Base-by-base conservation (phyloP, 2,113 vertebrate species). In the Perognathus longimembris region DNA sequence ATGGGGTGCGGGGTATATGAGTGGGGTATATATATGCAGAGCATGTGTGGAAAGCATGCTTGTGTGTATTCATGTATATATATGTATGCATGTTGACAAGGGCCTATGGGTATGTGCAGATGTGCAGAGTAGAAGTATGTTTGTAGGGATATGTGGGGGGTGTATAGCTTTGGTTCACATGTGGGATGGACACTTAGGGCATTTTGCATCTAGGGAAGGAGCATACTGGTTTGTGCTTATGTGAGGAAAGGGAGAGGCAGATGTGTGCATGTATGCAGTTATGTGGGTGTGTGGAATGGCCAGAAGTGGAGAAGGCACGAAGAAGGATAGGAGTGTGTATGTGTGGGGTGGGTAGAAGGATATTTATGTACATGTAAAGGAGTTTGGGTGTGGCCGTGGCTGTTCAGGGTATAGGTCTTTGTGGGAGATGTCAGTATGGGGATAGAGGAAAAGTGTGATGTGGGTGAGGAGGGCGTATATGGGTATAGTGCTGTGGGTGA, bases 391-490 rank as follows among this genome's bases (percentile, higher is more conserved):
- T 76, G 30, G 42, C 7, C 79, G 17, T 78, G n/a, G 34, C 70
- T 15, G 45, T 45, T 12, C 45, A 45, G 45, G 83, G 30, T 82
- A 8, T 86, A 75, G 64, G 66, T 94, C 69, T 96, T 90, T 86
- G 61, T 81, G 18, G 75, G 54, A 42, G 69, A 32, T 54, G 7
- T 80, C 74, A 50, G 50, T 30, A 20, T 36, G 34, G 75, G 70
- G 79, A 42, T 61, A 73, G 45, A 59, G 81, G 18, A 71, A 69
- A 88, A 88, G 40, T 59, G 22, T 66, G 74, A 74, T 90, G 36
- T 93, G 70, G 12, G 59, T 22, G 17, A 34, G 10, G 78, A 1
- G 30, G 17, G n/a, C 84, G 24, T 73, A 32, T 54, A 26, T 30
- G 40, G 34, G 63, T 3, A 45, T 28, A 78, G 78, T 70, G 70